phyloP scores from a whole-genome alignment of 2,113 vertebrate species.

The Arvicanthis niloticus region DNA sequence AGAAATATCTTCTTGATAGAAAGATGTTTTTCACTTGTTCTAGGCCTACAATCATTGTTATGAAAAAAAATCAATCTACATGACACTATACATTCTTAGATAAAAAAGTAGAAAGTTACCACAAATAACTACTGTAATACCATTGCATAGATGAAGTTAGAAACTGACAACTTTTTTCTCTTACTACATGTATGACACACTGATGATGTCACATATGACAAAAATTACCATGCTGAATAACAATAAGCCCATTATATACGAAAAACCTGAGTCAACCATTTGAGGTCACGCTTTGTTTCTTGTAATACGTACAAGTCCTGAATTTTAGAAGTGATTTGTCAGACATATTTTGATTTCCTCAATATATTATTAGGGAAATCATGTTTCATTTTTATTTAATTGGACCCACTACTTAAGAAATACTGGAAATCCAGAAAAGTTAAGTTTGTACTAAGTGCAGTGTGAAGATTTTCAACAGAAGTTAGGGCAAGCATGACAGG shows the following conservation, averaged over 20 bases:
- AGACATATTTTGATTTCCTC: background rate
- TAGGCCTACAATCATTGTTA: background rate
- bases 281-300: background rate
- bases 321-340: background rate
- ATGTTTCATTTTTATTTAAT: background rate
- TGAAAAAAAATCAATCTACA: background rate
- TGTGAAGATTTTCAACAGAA: background rate
- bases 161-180: background rate
- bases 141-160: background rate
- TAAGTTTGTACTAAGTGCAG: background rate
- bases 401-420: background rate
- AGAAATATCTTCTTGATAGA: background rate
- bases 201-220: background rate
- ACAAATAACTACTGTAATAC: background rate
- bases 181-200: fast-evolving
- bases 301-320: background rate
- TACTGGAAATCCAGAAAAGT: background rate
- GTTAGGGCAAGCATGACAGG: background rate
- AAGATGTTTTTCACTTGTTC: background rate
- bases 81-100: background rate
- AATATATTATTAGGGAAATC: background rate
- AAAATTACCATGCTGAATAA: too few relatives aligned
- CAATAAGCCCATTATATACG: background rate
- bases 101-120: background rate
- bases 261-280: background rate